Evolutionary conservation across 2,113 vertebrate species (phyloP).

Genomic region (Carollia perspicillata): DNA sequence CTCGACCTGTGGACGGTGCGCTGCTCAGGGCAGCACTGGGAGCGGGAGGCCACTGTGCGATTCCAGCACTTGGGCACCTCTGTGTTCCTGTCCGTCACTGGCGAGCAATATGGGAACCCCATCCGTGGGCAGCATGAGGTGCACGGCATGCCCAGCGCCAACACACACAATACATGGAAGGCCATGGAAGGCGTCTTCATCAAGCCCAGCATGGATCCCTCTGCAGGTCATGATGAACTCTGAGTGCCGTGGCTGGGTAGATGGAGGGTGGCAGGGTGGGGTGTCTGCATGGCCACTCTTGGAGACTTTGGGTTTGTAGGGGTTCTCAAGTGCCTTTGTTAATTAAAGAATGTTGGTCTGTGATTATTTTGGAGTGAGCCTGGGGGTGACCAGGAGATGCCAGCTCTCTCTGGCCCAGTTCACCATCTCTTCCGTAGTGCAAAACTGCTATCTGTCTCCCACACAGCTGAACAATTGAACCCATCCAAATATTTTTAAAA

Average conservation of each 20-base stretch:
- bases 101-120: slow-evolving; percentile 95
- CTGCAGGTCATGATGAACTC: slow-evolving; percentile 91
- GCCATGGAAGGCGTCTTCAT: slow-evolving; percentile 97
- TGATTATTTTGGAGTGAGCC: neutral
- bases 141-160: slow-evolving; percentile 89
- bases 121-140: slow-evolving; percentile 95
- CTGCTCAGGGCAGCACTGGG: slow-evolving; percentile 90
- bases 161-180: slow-evolving; percentile 93
- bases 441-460: neutral
- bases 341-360: slow-evolving; percentile 66
- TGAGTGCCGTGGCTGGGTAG: slow-evolving; percentile 71
- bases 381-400: neutral
- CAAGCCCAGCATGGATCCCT: slow-evolving; percentile 84
- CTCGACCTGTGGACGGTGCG: slow-evolving; percentile 94
- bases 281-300: neutral
- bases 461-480: neutral
- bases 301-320: slow-evolving; percentile 43
- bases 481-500: neutral
- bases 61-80: slow-evolving; percentile 93
- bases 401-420: neutral
- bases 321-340: slow-evolving; percentile 66
- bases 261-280: neutral
- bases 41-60: slow-evolving; percentile 89
- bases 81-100: slow-evolving; percentile 93
- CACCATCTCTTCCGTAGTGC: neutral